These are phyloP conservation scores for Scaptomyza cyrtandrae DNA, from an alignment of 2,888 invertebrate genomes.

Conservation along the genomic window DNA sequence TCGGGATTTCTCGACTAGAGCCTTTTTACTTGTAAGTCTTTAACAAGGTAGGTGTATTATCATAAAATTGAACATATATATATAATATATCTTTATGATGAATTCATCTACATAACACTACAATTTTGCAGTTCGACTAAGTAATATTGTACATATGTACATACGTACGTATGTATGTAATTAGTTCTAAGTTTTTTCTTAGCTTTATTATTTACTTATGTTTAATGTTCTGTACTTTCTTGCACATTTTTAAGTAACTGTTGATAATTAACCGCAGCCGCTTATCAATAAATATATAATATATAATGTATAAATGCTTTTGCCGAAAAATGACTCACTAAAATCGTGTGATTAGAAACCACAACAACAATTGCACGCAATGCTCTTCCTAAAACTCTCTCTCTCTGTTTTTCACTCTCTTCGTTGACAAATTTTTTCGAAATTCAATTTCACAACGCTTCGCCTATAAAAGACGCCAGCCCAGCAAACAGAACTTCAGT, in stretches of 20 bases:
- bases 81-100: too few relatives aligned
- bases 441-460: slow-evolving; percentile 59
- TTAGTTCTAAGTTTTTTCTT: background rate
- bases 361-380: slow-evolving; percentile 14
- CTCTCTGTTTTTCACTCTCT: slow-evolving; percentile 7
- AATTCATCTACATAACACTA: too few relatives aligned
- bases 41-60: background rate
- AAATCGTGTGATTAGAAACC: background rate
- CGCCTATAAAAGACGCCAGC: slow-evolving; percentile 45
- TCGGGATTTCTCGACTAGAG: too few relatives aligned
- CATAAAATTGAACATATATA: too few relatives aligned
- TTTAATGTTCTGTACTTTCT: background rate
- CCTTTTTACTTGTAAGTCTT: too few relatives aligned
- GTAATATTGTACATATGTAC: background rate
- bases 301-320: too few relatives aligned
- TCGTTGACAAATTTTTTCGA: slow-evolving; percentile 53
- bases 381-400: background rate
- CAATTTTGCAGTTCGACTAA: too few relatives aligned
- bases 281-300: background rate
- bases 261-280: background rate
- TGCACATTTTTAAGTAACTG: too few relatives aligned
- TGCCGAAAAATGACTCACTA: slow-evolving; percentile 33
- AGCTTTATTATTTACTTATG: too few relatives aligned
- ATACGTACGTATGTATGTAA: background rate
- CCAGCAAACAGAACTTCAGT: slow-evolving; percentile 41